A percentile compares a stretch with the other conserved stretches of the same genome.
phyloP scores from a whole-genome alignment of 64 coral and sea anemone genomes.

The Trachythela sp. region DNA sequence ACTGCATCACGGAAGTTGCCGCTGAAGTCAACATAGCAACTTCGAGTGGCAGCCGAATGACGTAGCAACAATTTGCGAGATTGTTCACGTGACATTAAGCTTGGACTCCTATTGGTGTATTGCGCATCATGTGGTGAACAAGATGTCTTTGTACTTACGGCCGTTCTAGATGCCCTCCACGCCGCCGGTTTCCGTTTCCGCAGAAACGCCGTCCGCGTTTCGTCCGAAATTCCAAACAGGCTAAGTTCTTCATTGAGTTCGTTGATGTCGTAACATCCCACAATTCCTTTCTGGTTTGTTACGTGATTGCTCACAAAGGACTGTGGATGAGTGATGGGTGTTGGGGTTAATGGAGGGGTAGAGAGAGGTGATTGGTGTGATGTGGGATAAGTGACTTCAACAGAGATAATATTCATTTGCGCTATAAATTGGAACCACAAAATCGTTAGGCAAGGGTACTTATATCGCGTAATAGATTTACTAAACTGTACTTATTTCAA shows the following conservation, averaged over 20 bases:
- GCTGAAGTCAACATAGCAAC: not conserved
- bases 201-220: not conserved
- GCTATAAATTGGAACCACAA: not conserved
- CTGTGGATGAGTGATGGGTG: not conserved
- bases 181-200: not conserved
- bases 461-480: too few species aligned
- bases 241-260: not conserved
- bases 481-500: too few species aligned
- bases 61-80: not conserved
- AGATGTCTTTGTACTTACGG: not conserved
- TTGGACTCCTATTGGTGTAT: not conserved
- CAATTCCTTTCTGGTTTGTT: not conserved
- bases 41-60: not conserved
- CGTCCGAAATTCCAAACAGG: not conserved
- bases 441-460: not conserved
- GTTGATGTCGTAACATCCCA: not conserved
- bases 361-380: not conserved
- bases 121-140: not conserved
- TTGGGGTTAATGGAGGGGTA: not conserved
- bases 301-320: not conserved
- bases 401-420: not conserved
- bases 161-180: not conserved
- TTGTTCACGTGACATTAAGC: not conserved
- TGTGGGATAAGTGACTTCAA: not conserved
- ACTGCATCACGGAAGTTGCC: not conserved